Base-by-base conservation (phyloP, 2,888 invertebrate genomes). In the Caenorhabditis wallacei region DNA sequence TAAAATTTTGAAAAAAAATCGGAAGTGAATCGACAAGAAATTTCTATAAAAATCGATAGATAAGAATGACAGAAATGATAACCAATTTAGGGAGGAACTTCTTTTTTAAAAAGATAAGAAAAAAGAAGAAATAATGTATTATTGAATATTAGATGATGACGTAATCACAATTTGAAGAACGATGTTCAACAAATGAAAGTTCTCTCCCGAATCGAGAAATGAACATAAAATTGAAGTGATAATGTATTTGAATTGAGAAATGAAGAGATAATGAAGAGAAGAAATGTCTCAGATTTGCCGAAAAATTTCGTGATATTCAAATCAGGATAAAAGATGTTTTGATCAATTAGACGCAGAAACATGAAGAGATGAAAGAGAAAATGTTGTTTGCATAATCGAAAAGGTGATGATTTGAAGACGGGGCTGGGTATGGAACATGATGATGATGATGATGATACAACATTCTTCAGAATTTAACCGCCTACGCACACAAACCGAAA, bases 301-400 rank as follows among this genome's bases (percentile, higher is more conserved):
- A 53, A 8, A 37, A 24, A 70, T 66, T 53, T 53, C 53, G 66
- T 66, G 66, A 66, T 66, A 66, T 66, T 66, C 66, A 66, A 66
- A 66, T 66, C 37, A 40, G 51, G 66, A 66, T 66, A 66, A 40
- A 74, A 8, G 5, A 18, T 48, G 46, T 48, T 48, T 4, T 13
- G 18, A 18, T 5, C 18, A 48, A 18, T 18, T 18, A 66, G 35
- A 64, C 51, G 74, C n/a, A 69, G 43, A 48, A 64, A 46, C 16
- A 30, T 35, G 53, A 59, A 63, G 51, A 53, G 26, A 53, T n/a
- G 18, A 48, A 59, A 63, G 51, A 53, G 26, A 53, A 18, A 48
- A 48, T 30, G 3, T 46, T 48, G 70, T 71, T 71, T 71, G 72
- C 72, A 72, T 63, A 72, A 72, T 48, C 61, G 63, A 72, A 72